Evolutionary conservation across 2,113 vertebrate species (phyloP).

Genomic region (Callionymus lyra): DNA sequence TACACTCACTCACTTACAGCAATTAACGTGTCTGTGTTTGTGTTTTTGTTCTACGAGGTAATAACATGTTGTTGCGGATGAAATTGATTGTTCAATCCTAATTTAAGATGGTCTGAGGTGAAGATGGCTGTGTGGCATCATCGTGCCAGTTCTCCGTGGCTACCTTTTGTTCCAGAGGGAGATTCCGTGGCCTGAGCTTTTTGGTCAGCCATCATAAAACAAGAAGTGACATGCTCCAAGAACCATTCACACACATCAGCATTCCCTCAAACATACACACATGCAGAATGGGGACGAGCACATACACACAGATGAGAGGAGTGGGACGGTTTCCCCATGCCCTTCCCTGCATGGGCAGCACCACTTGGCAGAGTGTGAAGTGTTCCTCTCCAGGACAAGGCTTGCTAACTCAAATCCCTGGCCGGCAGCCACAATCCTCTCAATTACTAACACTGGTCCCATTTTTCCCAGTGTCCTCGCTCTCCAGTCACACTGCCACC

Average conservation of each 20-base stretch:
- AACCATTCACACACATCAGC: constrained; percentile 50
- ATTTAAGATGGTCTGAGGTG: constrained; percentile 26
- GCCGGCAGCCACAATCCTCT: constrained; percentile 58
- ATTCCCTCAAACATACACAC: constrained; percentile 28
- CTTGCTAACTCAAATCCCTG: constrained; percentile 64
- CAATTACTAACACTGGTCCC: constrained; percentile 62
- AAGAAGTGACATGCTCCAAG: constrained; percentile 37
- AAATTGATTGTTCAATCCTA: constrained; percentile 33
- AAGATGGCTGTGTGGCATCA: constrained; percentile 30
- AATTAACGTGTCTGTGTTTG: constrained; percentile 47
- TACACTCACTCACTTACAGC: constrained; percentile 63
- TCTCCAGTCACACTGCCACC: constrained; percentile 41
- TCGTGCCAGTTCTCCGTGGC: constrained; percentile 38
- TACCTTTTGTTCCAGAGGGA: constrained; percentile 33
- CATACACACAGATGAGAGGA: constrained; percentile 23
- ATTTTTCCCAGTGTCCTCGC: constrained; percentile 42
- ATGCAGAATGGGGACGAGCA: constrained; percentile 10
- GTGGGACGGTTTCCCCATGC: constrained; percentile 35
- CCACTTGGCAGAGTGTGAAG: constrained; percentile 58
- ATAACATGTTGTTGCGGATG: constrained; percentile 13
- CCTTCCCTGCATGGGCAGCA: constrained; percentile 48
- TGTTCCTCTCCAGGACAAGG: constrained; percentile 59
- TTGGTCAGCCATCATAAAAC: constrained; percentile 42
- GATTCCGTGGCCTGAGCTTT: constrained; percentile 39
- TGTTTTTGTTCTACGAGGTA: constrained; percentile 10